phyloP scores from a whole-genome alignment of 2,888 invertebrate genomes.

The Apodemia mormo region DNA sequence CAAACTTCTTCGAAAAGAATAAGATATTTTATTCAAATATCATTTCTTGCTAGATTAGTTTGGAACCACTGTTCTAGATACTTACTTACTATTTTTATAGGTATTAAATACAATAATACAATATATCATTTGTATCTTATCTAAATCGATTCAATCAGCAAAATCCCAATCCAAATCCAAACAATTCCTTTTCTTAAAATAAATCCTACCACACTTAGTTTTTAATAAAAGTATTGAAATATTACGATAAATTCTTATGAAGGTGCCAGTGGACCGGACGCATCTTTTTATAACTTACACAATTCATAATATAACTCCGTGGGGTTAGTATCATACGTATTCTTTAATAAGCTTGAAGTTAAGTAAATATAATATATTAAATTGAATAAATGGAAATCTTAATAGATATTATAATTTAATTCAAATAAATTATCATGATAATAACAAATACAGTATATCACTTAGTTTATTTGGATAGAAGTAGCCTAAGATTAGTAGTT shows the following conservation, averaged over 20 bases:
- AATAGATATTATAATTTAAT: no score
- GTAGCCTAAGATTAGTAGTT: no score
- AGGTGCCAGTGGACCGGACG: slow-evolving; percentile 21
- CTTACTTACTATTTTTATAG: background rate
- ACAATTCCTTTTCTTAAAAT: slow-evolving; percentile 20
- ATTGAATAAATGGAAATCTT: no score
- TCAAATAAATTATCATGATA: no score
- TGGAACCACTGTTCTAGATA: background rate
- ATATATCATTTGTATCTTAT: slow-evolving; percentile 4
- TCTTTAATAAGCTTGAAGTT: background rate
- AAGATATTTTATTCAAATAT: no score
- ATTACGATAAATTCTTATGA: slow-evolving; percentile 17
- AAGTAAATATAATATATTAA: no score
- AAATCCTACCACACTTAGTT: slow-evolving; percentile 30
- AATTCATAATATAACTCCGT: slow-evolving; percentile 3
- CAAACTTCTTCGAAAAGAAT: no score
- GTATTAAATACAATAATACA: background rate
- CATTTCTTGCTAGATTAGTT: no score
- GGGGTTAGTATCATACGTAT: background rate
- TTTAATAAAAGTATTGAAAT: slow-evolving; percentile 39
- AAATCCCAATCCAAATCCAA: slow-evolving; percentile 3
- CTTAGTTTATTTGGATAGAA: no score
- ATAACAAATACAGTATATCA: no score
- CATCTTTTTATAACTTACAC: background rate
- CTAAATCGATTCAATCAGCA: slow-evolving; percentile 1